Evolutionary conservation across 37 sponge, comb jelly and placozoan genomes (phyloP).

Genomic region (Lycopodina hypogea): DNA sequence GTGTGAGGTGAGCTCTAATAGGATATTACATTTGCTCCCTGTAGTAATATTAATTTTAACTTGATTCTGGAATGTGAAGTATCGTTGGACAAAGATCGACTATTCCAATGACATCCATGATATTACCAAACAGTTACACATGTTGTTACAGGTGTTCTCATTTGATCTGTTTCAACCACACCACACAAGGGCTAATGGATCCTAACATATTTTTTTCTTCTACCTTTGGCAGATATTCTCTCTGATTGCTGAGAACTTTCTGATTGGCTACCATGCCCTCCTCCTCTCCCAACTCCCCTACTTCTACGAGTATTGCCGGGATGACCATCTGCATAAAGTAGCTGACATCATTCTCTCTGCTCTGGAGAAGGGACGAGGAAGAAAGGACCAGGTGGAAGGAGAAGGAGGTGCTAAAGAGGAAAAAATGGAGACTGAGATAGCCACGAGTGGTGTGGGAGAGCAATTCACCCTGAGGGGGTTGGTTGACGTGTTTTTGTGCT

Average conservation of each 20-base stretch:
- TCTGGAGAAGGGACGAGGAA: constrained; percentile 7
- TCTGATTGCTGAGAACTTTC: not conserved
- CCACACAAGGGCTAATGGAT: no score
- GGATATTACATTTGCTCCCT: no score
- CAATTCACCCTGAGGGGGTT: not conserved
- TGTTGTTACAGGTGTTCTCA: no score
- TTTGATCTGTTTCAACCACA: no score
- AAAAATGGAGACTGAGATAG: not conserved
- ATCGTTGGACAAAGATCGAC: no score
- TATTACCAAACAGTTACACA: no score
- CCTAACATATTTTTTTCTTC: no score
- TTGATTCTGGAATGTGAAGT: no score
- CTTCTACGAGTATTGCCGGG: constrained; percentile 20
- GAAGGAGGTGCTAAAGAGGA: no score
- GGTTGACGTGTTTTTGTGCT: constrained; percentile 1
- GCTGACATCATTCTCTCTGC: constrained; percentile 22
- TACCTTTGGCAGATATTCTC: constrained; percentile 1
- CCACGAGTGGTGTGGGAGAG: not conserved
- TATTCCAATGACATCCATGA: no score
- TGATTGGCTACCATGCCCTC: not conserved
- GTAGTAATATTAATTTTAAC: no score
- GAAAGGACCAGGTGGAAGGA: not conserved
- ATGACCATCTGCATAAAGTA: constrained; percentile 16
- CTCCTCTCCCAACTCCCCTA: constrained; percentile 30
- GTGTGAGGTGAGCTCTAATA: no score